phyloP scores from a whole-genome alignment of 1,140 invertebrate species.

The Drosophila funebris region DNA sequence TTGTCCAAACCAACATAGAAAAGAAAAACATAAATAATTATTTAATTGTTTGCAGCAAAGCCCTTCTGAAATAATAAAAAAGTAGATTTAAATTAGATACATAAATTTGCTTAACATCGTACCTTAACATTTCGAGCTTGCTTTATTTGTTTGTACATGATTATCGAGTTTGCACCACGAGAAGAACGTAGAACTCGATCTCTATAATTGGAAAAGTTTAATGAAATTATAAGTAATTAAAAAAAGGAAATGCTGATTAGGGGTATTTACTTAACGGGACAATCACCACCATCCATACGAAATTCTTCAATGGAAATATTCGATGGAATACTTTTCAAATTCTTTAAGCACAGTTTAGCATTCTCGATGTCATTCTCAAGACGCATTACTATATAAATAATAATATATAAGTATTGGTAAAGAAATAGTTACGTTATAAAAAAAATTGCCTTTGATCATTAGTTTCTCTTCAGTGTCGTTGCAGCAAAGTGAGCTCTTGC shows the following conservation, averaged over 20 bases:
- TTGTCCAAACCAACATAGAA: constrained; percentile 6
- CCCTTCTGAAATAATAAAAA: constrained; percentile 12
- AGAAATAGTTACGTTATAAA: neutral
- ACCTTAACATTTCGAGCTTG: constrained; percentile 14
- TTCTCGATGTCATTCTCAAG: constrained; percentile 61
- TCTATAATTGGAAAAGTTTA: neutral
- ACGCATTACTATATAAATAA: constrained; percentile 41
- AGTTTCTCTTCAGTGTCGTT: constrained; percentile 37
- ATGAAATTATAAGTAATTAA: neutral
- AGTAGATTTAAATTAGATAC: neutral
- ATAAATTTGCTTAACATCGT: neutral
- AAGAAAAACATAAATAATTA: constrained; percentile 5
- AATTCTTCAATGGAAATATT: constrained; percentile 39
- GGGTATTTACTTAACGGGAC: constrained; percentile 19
- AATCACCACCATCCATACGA: constrained; percentile 37
- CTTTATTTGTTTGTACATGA: constrained; percentile 24
- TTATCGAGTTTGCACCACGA: neutral
- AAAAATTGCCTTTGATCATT: constrained; percentile 34
- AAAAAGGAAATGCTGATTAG: neutral
- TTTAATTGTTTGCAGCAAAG: constrained; percentile 2
- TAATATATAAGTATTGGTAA: neutral
- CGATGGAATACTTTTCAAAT: constrained; percentile 48
- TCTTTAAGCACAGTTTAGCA: constrained; percentile 49
- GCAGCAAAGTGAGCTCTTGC: constrained; percentile 61
- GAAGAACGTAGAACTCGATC: constrained; percentile 1